phyloP scores from a whole-genome alignment of 2,113 vertebrate genomes.

The Connochaetes taurinus region DNA sequence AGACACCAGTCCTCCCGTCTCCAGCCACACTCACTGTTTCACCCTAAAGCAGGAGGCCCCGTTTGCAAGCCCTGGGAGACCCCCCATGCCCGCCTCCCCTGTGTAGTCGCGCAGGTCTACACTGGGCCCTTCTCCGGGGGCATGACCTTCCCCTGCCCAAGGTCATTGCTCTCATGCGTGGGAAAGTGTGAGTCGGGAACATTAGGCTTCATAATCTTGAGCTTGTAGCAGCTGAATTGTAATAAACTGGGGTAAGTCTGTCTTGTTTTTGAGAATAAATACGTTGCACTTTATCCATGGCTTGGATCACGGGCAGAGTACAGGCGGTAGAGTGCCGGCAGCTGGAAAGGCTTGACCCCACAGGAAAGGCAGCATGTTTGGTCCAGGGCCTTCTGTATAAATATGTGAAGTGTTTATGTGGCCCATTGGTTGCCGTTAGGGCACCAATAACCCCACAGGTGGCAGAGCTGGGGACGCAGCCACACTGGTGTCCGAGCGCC shows the following conservation, averaged over 20 bases:
- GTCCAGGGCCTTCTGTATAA: not conserved
- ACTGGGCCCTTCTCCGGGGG: not conserved
- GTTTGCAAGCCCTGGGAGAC: not conserved
- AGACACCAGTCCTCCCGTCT: not conserved
- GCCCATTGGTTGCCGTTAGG: not conserved
- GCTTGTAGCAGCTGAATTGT: not conserved
- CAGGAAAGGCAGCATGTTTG: slow-evolving; percentile 35
- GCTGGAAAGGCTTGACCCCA: slow-evolving; percentile 23
- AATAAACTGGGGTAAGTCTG: slow-evolving; percentile 44
- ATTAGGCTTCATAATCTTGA: not conserved
- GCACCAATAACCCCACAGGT: not conserved
- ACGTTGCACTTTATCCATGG: slow-evolving; percentile 33
- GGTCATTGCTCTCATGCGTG: not conserved
- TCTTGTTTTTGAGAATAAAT: slow-evolving; percentile 67
- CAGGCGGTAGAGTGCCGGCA: not conserved
- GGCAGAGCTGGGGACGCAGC: not conserved
- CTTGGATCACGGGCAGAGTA: slow-evolving; percentile 52
- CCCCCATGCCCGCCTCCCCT: not conserved
- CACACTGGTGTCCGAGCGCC: too few species aligned
- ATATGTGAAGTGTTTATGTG: not conserved
- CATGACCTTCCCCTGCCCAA: not conserved
- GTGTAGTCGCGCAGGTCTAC: fast-evolving
- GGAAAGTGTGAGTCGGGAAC: not conserved
- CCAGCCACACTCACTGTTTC: not conserved
- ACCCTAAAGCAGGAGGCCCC: not conserved